phyloP scores from a whole-genome alignment of 2,113 vertebrate genomes.

The Cyprinodon variegatus region DNA sequence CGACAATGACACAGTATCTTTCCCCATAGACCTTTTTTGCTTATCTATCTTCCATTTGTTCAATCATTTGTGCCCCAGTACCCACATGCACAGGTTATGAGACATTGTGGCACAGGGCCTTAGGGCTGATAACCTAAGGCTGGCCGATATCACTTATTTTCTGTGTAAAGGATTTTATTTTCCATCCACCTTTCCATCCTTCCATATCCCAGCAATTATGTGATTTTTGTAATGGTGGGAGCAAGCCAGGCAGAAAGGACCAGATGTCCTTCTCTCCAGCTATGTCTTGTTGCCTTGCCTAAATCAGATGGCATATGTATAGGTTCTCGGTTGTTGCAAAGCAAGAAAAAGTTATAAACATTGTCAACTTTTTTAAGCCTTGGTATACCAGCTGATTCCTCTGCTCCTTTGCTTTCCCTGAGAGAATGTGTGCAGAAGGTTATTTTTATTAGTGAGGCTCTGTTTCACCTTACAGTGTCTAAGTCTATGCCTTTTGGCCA shows the following conservation, averaged over 20 bases:
- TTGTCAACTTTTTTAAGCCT: neutral
- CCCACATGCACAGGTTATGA: conserved; percentile 47
- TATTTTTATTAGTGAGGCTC: neutral
- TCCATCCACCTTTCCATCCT: conserved; percentile 22
- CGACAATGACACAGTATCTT: conserved; percentile 53
- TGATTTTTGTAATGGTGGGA: conserved; percentile 2
- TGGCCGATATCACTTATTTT: conserved; percentile 37
- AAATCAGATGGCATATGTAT: neutral
- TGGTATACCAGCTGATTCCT: neutral
- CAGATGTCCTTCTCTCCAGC: conserved; percentile 4
- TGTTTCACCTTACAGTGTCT: neutral
- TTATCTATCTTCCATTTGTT: conserved; percentile 64
- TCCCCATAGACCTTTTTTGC: conserved; percentile 39
- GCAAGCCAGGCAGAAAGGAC: conserved; percentile 10
- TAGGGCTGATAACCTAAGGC: conserved; percentile 53
- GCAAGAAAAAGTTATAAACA: neutral
- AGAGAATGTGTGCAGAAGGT: too few relatives aligned
- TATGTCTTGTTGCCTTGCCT: neutral
- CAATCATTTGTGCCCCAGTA: conserved; percentile 36
- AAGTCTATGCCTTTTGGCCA: too few relatives aligned
- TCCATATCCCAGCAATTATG: conserved; percentile 45
- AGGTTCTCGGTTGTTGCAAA: neutral
- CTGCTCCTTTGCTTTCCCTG: neutral
- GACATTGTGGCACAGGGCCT: conserved; percentile 42
- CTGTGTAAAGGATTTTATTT: conserved; percentile 30